Conservation (phyloP, 2,113 vertebrate genomes). For the Trichomycterus rosablanca region DNA sequence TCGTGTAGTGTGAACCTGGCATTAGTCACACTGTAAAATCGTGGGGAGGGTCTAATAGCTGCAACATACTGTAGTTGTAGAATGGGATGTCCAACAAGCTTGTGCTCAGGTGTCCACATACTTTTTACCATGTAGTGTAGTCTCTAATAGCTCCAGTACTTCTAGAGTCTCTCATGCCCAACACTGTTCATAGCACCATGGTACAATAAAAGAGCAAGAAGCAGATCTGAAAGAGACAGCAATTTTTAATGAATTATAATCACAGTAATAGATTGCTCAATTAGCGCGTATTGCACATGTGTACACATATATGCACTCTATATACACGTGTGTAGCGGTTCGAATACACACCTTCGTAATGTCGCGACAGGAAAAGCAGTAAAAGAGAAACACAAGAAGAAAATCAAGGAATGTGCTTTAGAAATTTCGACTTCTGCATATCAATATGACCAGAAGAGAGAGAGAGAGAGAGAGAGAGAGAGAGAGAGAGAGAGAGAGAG, state of each 20-base stretch:
- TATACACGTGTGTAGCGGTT: conserved; percentile 67
- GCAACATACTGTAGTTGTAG: too few relatives aligned
- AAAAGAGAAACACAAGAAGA: conserved; percentile 52
- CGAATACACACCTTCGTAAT: conserved; percentile 57
- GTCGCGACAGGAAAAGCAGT: conserved; percentile 57
- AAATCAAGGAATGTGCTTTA: conserved; percentile 70
- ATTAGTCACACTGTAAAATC: too few relatives aligned
- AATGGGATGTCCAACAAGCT: too few relatives aligned
- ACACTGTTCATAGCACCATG: too few relatives aligned
- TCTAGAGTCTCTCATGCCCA: too few relatives aligned
- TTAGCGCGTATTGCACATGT: conserved; percentile 73
- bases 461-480: conserved; percentile 26
- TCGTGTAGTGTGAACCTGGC: too few relatives aligned
- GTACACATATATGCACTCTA: conserved; percentile 67
- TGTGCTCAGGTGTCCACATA: too few relatives aligned
- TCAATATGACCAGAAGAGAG: conserved; percentile 51
- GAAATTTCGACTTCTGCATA: conserved; percentile 50
- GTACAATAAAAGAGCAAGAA: too few relatives aligned
- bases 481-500: conserved; percentile 37
- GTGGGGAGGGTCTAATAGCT: too few relatives aligned
- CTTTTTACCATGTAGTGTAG: too few relatives aligned
- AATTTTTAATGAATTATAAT: conserved; percentile 63
- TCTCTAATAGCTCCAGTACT: too few relatives aligned
- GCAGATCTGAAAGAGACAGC: conserved; percentile 53
- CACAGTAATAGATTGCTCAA: conserved; percentile 74